Evolutionary conservation across 1,140 invertebrate genomes (phyloP).

Genomic region (Argopecten irradians): DNA sequence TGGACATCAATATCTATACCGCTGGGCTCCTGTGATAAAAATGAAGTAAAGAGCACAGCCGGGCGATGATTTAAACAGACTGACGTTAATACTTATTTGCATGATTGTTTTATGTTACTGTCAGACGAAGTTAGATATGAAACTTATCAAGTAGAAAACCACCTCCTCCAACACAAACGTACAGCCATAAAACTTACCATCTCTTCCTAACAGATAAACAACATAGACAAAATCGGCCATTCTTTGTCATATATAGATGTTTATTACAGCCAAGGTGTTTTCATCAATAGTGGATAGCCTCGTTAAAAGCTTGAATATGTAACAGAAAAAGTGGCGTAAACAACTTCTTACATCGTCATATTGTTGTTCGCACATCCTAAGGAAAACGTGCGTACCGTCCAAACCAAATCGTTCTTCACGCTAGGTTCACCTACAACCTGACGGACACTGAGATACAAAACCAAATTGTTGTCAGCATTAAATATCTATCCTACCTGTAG

Average conservation of each 20-base stretch:
- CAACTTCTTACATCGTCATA: too few relatives aligned
- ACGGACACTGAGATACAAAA: too few relatives aligned
- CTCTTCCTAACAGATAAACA: not conserved
- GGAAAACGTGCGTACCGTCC: not conserved
- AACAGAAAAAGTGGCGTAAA: too few relatives aligned
- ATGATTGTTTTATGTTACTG: slow-evolving; percentile 10
- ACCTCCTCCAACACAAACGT: not conserved
- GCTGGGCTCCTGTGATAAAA: slow-evolving; percentile 2
- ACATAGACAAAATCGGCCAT: too few relatives aligned
- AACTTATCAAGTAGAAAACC: not conserved
- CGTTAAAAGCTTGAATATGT: too few relatives aligned
- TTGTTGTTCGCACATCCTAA: too few relatives aligned
- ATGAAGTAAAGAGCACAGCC: not conserved
- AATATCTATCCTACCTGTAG: too few relatives aligned
- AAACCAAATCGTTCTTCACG: not conserved
- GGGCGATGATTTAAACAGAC: not conserved
- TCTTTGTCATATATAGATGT: too few relatives aligned
- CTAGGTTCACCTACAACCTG: too few relatives aligned
- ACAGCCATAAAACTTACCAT: not conserved
- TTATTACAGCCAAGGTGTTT: too few relatives aligned
- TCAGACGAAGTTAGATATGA: not conserved
- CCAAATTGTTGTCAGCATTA: too few relatives aligned
- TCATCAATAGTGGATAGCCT: too few relatives aligned
- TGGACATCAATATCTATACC: not conserved
- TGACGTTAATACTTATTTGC: not conserved